A percentile compares a stretch with the other conserved stretches of the same genome.
Conservation (phyloP, 2,113 vertebrate genomes). For the Chiloscyllium plagiosum region DNA sequence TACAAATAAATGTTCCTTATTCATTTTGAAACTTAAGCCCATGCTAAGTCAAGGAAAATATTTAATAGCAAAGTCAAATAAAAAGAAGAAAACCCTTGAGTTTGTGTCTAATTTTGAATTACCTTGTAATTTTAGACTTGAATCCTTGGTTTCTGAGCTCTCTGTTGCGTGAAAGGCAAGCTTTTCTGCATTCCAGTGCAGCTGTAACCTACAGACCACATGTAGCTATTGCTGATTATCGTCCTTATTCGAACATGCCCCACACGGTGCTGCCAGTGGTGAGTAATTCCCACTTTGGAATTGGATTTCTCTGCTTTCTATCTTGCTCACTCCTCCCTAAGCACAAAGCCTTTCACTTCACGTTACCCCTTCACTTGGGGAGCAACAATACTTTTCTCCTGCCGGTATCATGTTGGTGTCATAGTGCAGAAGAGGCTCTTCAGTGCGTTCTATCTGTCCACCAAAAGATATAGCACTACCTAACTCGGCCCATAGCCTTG, state of each 20-base stretch:
- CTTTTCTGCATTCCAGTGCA: conserved; percentile 40
- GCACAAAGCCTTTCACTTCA: conserved; percentile 41
- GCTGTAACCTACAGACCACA: conserved; percentile 42
- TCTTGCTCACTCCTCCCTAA: conserved; percentile 43
- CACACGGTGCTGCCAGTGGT: conserved; percentile 45
- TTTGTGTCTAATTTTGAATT: not conserved
- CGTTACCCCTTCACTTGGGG: not conserved
- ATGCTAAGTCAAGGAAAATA: not conserved
- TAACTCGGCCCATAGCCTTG: no score
- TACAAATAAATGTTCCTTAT: not conserved
- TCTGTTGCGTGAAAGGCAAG: not conserved
- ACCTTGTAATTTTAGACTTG: conserved; percentile 1
- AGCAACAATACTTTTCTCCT: not conserved
- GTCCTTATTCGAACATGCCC: conserved; percentile 41
- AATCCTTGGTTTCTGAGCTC: not conserved
- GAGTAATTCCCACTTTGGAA: conserved; percentile 40
- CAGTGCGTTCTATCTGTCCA: no score
- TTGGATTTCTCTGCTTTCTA: not conserved
- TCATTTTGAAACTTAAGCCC: not conserved
- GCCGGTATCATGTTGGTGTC: not conserved
- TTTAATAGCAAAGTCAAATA: not conserved
- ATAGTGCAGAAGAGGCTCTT: no score
- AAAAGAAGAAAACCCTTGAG: not conserved
- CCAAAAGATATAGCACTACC: no score
- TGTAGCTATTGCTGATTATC: conserved; percentile 41